A percentile compares a stretch with the other conserved stretches of the same genome.
phyloP scores from a whole-genome alignment of 2,797 vertebrate genomes.

The Pelodytes ibericus region DNA sequence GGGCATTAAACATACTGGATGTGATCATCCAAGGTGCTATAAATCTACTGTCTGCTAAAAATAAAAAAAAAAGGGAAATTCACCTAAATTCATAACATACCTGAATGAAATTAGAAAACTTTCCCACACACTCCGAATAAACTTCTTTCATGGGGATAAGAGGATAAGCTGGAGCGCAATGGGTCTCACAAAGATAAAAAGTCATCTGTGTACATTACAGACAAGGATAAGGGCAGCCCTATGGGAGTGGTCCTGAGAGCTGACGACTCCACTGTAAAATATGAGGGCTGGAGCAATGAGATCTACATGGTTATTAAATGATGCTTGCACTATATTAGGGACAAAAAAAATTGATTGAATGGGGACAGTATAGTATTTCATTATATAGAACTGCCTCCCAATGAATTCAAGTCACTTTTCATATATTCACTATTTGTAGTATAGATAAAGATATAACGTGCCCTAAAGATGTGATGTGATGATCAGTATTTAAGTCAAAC shows the following conservation, averaged over 20 bases:
- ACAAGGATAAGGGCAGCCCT: not conserved
- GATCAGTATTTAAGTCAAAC: too few species aligned
- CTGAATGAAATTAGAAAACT: not conserved
- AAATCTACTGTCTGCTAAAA: too few species aligned
- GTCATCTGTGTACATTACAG: constrained; percentile 15
- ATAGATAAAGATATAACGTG: too few species aligned
- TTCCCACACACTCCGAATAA: not conserved
- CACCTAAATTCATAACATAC: not conserved
- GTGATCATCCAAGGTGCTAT: too few species aligned
- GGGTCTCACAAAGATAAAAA: not conserved
- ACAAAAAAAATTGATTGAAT: too few species aligned
- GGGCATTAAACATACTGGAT: not conserved
- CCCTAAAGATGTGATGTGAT: too few species aligned
- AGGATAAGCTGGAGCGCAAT: not conserved
- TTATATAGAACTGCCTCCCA: too few species aligned
- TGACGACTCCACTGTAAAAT: not conserved
- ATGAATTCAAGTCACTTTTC: too few species aligned
- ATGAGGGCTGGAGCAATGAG: not conserved
- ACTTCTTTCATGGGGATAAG: not conserved
- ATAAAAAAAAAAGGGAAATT: not conserved
- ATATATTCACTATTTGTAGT: too few species aligned
- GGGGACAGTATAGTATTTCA: too few species aligned
- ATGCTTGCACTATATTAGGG: too few species aligned
- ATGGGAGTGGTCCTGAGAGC: constrained; percentile 30
- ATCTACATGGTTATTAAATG: not conserved